Base-by-base conservation (phyloP, 2,797 vertebrate genomes). In the Anguilla pacifica region DNA sequence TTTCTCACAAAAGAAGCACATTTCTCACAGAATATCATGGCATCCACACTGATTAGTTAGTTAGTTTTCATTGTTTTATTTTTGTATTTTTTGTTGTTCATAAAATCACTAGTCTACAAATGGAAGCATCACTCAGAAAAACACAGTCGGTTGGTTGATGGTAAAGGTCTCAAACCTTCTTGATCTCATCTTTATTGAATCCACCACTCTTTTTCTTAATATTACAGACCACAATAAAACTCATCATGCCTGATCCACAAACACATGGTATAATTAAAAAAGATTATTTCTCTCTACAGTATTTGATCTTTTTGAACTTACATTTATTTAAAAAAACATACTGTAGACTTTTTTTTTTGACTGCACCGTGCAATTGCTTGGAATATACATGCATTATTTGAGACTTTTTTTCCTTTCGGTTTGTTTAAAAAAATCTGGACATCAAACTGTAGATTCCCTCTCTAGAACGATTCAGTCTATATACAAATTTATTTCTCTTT, bases 21-120 rank as follows among this genome's bases (percentile, higher is more conserved):
- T 94, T 94, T 96, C 96, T 97, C 97, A 98, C 97, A 96, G 96
- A 96, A 97, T 95, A 97, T 97, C 97, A 97, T 97, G 97, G 97
- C 97, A 98, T 96, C 97, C 97, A 95, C 95, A 95, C 92, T 85
- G 94, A 96, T 96, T 95, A 96, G 94, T 95, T 95, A 94, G 92
- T 91, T 95, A 94, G 94, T 96, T 92, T 92, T 86, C 88, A 93
- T 95, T 95, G 94, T 94, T 91, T 92, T 95, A 93, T 94, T 92
- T 93, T 94, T 95, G 91, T 89, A 91, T 49, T 86, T 15, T 89
- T 89, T 91, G 91, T 90, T 92, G 94, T 94, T 95, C 94, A 96
- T 97, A 96, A 96, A 93, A 96, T 95, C 95, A 95, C 96, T 97
- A 97, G 93, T 96, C 97, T 97, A 97, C 96, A 96, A 94, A 95